Base-by-base conservation (phyloP, 35 echinoderm and acorn worm species). In the Heliocidaris erythrogramma region DNA sequence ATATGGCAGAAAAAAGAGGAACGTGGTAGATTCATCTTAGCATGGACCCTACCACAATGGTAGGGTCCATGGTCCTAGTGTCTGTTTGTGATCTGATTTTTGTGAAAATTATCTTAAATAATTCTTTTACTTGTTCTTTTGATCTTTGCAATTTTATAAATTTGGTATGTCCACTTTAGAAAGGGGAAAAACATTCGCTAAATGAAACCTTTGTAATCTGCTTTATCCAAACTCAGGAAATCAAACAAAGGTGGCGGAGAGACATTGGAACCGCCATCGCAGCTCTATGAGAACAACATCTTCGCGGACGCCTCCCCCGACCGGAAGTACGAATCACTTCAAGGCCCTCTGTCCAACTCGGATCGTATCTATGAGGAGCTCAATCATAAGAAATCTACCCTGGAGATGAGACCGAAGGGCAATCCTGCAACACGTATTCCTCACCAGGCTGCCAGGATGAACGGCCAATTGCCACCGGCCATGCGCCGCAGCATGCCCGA, bases 241-340 rank as follows among this genome's bases (percentile, higher is more conserved):
- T 48, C 91, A 24, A 92, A 13, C n/a, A 92, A 92, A 59, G 48
- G 13, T 24, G 91, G 91, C 29, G 91, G 91, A 50, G 91, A 92
- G 17, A 49, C 48, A 12, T 10, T 48, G 24, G 91, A 92, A 59
- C 49, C 91, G 5, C 91, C 91, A 5, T 92, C 50, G 1, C 91
- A 92, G 48, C 91, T 92, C 48, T 92, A 92, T 29, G 91, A 92
- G 49, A 59, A 92, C 50, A 92, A 92, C 49, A 92, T 92, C 47
- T 92, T 92, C 49, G 31, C 87, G 29, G 91, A 92, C 13, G 29
- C 91, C 91, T 92, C 91, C 6, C 91, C 91, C 1, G 91, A 92
- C 47, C 91, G 91, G 9, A 92, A 92, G 49, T 92, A 92, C 91
- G 91, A 92, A 29, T 92, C 91, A 1, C 49, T 92, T 30, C 91